phyloP scores from a whole-genome alignment of 2,113 vertebrate species.

The Romanogobio albipinnatus region DNA sequence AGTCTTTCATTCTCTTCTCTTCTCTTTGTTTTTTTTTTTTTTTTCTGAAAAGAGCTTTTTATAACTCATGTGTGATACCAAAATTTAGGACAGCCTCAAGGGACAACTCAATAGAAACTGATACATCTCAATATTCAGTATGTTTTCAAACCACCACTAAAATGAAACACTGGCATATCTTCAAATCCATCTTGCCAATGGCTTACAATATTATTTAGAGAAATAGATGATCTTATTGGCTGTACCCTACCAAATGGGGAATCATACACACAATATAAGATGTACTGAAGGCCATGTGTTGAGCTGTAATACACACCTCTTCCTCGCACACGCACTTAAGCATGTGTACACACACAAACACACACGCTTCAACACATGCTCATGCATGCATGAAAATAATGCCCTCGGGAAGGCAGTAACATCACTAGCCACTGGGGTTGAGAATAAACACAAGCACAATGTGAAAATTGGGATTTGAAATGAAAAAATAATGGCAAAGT shows the following conservation, averaged over 20 bases:
- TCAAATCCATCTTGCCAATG: too few relatives aligned
- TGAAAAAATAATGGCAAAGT: neutral
- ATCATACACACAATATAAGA: neutral
- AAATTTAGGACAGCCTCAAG: neutral
- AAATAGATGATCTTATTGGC: neutral
- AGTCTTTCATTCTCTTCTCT: neutral
- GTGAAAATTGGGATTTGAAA: neutral
- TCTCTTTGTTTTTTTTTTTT: too few relatives aligned
- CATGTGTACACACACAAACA: neutral
- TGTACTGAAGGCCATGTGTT: neutral
- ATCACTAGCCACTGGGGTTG: neutral
- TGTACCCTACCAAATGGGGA: neutral
- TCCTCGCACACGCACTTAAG: neutral
- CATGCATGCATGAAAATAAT: slow-evolving; percentile 6
- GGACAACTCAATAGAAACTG: neutral
- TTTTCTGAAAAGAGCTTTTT: neutral
- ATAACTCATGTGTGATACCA: neutral
- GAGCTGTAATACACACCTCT: neutral
- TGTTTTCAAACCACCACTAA: neutral
- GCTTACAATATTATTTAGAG: too few relatives aligned
- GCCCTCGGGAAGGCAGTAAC: neutral
- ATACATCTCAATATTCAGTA: neutral
- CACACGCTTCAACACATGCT: slow-evolving; percentile 24
- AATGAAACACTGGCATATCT: neutral
- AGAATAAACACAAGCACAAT: neutral